phyloP scores from a whole-genome alignment of 2,888 invertebrate species.

The Cosmia trapezina region DNA sequence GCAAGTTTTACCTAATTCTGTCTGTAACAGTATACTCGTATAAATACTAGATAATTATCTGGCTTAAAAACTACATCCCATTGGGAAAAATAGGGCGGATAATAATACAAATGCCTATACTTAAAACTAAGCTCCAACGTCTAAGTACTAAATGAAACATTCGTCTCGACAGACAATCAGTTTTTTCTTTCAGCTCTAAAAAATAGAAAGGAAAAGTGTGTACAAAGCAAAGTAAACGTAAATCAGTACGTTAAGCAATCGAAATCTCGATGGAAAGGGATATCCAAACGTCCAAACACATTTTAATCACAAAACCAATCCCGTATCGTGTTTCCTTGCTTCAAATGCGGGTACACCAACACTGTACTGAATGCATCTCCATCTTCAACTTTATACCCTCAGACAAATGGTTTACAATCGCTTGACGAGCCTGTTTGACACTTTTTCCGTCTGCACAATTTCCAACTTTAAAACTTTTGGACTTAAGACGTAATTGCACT shows the following conservation, averaged over 20 bases:
- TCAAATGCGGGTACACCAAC: constrained; percentile 49
- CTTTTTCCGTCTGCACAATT: neutral
- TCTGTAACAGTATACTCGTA: neutral
- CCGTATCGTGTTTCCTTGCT: constrained; percentile 67
- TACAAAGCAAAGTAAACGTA: constrained; percentile 6
- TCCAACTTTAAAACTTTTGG: constrained; percentile 14
- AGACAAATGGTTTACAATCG: constrained; percentile 1
- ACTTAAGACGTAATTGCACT: too few relatives aligned
- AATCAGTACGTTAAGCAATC: constrained; percentile 15
- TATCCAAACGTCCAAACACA: constrained; percentile 64
- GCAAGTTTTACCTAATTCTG: constrained; percentile 12
- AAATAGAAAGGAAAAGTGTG: neutral
- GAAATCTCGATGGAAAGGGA: constrained; percentile 43
- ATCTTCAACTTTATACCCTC: constrained; percentile 14
- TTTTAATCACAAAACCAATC: constrained; percentile 71
- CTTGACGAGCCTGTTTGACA: neutral
- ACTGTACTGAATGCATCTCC: too few relatives aligned
- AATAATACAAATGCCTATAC: too few relatives aligned
- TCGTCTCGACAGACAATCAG: neutral
- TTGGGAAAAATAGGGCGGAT: too few relatives aligned
- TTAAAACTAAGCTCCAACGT: too few relatives aligned
- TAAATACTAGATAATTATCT: too few relatives aligned
- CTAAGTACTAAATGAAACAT: neutral
- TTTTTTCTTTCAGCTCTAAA: too few relatives aligned
- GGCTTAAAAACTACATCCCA: too few relatives aligned